phyloP scores from a whole-genome alignment of 2,797 vertebrate genomes.

The Oryzias sinensis region DNA sequence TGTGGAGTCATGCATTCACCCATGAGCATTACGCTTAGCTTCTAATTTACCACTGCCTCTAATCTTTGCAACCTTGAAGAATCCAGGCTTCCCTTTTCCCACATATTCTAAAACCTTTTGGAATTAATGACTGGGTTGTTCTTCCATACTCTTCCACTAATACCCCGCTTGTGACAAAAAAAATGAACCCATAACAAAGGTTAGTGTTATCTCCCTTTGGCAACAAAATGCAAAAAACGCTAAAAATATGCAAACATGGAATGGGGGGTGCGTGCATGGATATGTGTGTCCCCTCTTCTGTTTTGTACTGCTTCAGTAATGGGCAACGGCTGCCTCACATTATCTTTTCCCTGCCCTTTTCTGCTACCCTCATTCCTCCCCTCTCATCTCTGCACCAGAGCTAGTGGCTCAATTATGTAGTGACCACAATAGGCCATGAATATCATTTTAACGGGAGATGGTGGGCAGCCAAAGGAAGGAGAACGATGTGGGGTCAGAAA shows the following conservation, averaged over 20 bases:
- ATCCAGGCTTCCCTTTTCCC: constrained; percentile 9
- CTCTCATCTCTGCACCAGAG: constrained; percentile 46
- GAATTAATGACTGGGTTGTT: constrained; percentile 20
- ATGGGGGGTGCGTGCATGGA: too few relatives aligned
- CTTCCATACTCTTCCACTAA: constrained; percentile 2
- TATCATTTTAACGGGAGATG: constrained; percentile 57
- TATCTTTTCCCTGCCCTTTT: not conserved
- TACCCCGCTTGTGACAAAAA: not conserved
- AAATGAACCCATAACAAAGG: constrained; percentile 6
- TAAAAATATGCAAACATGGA: not conserved
- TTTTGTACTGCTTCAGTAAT: constrained; percentile 16
- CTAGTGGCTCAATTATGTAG: constrained; percentile 60
- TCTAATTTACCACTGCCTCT: constrained; percentile 22
- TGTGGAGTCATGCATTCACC: constrained; percentile 22
- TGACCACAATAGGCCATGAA: constrained; percentile 61
- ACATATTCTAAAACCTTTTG: constrained; percentile 17
- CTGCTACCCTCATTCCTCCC: constrained; percentile 14
- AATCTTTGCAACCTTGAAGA: constrained; percentile 25
- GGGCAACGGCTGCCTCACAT: constrained; percentile 15
- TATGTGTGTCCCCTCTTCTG: not conserved
- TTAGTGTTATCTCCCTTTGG: constrained; percentile 11
- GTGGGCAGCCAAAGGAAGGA: not conserved
- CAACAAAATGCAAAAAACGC: constrained; percentile 6
- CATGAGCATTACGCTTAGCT: constrained; percentile 29
- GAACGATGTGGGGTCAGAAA: constrained; percentile 29